Base-by-base conservation (phyloP, 2,797 vertebrate genomes). In the Rhinoraja longicauda region DNA sequence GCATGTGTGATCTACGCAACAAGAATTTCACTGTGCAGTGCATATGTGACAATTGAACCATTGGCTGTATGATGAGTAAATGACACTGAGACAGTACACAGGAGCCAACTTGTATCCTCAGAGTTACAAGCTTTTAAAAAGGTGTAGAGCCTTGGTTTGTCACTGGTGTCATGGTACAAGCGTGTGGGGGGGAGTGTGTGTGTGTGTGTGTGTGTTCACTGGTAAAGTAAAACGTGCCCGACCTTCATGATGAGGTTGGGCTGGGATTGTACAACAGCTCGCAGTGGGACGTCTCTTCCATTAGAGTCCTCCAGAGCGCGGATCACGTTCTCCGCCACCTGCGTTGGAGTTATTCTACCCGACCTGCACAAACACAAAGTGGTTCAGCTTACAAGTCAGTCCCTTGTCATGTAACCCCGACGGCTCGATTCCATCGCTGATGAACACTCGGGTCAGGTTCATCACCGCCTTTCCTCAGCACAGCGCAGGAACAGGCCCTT, bases 291-390 rank as follows among this genome's bases (percentile, higher is more conserved):
- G 0, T 32, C 94, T 24, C 94, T 94, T 94, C 94, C 94, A 93
- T 95, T 93, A 0, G 93, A 93, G 93, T 95, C 95, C 93, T 96
- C 95, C 93, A 96, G 93, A 53, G 73, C 0, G 19, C 94, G 93
- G 94, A 95, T 93, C 93, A 96, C 94, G 93, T 96, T 96, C 94
- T 94, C 94, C 76, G 95, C 95, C 64, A 96, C 94, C 53, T 95
- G 95, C 82, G 93, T 93, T 1, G 95, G 95, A 0, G 94, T 95
- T 93, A 95, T 82, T 93, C 93, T 94, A 86, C 95, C 95, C 45
- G 93, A 95, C 94, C 95, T 96, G 93, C n/a, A 93, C 7, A 90
- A 72, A 21, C 36, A 72, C 19, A 90, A 90, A 90, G 39, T 3
- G 17, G 1, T 4, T 21, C 26, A 10, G 67, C 64, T 91, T 45